Base-by-base conservation (phyloP, 1,140 invertebrate genomes). In the Megalonaias nervosa region DNA sequence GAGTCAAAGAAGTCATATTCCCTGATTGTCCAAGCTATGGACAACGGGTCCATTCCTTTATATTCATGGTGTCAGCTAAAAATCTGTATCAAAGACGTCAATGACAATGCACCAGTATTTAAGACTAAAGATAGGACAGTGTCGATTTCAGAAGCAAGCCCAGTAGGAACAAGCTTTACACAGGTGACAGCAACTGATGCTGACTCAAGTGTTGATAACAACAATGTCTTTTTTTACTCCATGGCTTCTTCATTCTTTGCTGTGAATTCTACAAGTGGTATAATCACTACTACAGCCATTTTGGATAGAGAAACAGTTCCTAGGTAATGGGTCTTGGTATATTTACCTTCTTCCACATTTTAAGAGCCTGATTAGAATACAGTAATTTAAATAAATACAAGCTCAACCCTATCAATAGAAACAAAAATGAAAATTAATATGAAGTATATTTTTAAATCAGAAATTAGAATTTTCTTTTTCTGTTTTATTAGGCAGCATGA, bases 231-330 rank as follows among this genome's bases (percentile, higher is more conserved):
- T 56, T 48, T n/a, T 31, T 71, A 75, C 64, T 21, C 67, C 15
- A 31, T 80, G n/a, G 48, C 56, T 23, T 75, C 72, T 23, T 48
- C 38, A 48, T 64, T 74, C 17, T 80, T 78, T 67, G 68, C 14
- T 6, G 75, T 78, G 56, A 71, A 60, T 48, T 12, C 14, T 62
- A 67, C 14, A 17, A 78, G 17, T 61, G 76, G 76, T 48, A 68
- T 70, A n/a, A 74, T 74, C 19, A 78, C 72, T n/a, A 60, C 78
- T 1, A 65, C 62, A 5, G 66, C 57, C 16, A 57, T 61, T 15
- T 56, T 85, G n/a, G 80, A 85, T 65, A 75, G 83, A 73, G 82
- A 85, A 71, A 77, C 60, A 0, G 62, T 57, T 14, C 65, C 71
- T 6, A 67, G 76, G 76, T 78, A 19, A 69, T 56, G 23, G 38